Evolutionary conservation across 2,888 invertebrate genomes (phyloP).

Genomic region (Agonum fuliginosum): DNA sequence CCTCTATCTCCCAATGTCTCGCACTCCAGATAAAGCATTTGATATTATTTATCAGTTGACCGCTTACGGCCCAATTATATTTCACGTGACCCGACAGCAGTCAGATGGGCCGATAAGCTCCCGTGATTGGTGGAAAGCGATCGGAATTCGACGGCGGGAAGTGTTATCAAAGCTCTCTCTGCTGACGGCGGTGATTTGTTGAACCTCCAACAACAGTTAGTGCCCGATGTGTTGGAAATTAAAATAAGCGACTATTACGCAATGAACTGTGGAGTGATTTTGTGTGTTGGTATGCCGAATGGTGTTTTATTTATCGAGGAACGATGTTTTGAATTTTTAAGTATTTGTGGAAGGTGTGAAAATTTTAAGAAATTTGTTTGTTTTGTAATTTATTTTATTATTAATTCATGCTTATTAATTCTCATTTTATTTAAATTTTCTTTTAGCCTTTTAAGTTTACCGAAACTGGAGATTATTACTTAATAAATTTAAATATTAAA

Average conservation of each 20-base stretch:
- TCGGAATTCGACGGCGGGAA: constrained; percentile 47
- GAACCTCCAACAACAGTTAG: neutral
- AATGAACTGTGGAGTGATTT: constrained; percentile 10
- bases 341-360: neutral
- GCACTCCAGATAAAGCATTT: constrained; percentile 5
- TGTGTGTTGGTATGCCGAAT: neutral
- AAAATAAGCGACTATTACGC: constrained; percentile 33
- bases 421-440: neutral
- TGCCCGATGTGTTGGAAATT: constrained; percentile 35
- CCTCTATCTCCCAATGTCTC: too few species aligned
- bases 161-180: constrained; percentile 43
- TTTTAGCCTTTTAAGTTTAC: neutral
- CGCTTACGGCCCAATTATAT: constrained; percentile 49
- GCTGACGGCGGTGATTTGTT: constrained; percentile 44
- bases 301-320: constrained; percentile 30
- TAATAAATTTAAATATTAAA: neutral
- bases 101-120: constrained; percentile 46
- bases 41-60: constrained; percentile 36
- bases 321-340: constrained; percentile 25
- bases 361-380: neutral
- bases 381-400: neutral
- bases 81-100: constrained; percentile 30
- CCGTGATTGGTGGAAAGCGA: constrained; percentile 45
- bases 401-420: neutral
- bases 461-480: neutral